Evolutionary conservation across 2,888 invertebrate species (phyloP), one percentile per base, ranked within the genome.

Genomic region (Drosophila tripunctata): DNA sequence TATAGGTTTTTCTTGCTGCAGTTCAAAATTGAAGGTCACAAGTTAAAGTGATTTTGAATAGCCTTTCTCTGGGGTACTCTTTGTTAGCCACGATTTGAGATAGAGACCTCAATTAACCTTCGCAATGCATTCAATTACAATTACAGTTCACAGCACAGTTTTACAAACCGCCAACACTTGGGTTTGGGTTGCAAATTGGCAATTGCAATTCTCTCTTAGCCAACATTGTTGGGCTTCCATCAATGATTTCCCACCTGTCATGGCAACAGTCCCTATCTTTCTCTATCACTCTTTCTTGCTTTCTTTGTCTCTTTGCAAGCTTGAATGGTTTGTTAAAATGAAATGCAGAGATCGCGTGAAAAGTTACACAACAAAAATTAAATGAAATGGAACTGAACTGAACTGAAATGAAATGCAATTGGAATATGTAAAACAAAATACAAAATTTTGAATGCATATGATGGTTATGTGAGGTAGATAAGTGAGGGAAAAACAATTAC

Each of bases 291-390:
- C 8, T 41, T 31, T 36, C 14, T 40, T n/a, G n/a, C n/a, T 41
- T 15, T 31, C 6, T 14, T 12, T 43, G 2, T 33, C 8, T 24
- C 8, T 22, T 38, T 24, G 30, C 33, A 67, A 48, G 81, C 87
- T 60, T 86, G 87, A 87, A 87, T 81, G 85, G 48, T 33, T 67
- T 27, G 56, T 8, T 15, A 35, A 12, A 17, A n/a, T 71, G 45
- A 40, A 36, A 43, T 30, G 22, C 27, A 27, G 31, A 47, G 87
- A 81, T 81, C 87, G 82, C 85, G 82, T 87, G 83, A 71, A 76
- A 58, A 78, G 64, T 81, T 87, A 76, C 61, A 78, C 68, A 80
- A 81, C 30, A 35, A 45, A 27, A 27, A n/a, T n/a, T n/a, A n/a
- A n/a, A n/a, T n/a, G n/a, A 41, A 43, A 60, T 47, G 60, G 36